Conservation (phyloP, 2,113 vertebrate genomes). For the Picathartes gymnocephalus region DNA sequence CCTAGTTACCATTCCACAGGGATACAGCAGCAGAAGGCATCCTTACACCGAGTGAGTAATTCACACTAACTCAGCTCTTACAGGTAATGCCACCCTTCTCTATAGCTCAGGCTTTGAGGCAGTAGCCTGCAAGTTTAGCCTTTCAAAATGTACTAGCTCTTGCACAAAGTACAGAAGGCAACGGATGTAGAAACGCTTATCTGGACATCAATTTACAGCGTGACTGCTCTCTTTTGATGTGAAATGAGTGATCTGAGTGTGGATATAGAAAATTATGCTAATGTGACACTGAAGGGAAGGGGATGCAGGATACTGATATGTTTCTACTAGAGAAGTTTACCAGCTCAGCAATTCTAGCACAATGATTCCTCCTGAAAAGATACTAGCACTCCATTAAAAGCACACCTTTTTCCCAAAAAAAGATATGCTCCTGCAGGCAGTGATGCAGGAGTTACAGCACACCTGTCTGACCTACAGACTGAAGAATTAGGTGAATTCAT, state of each 20-base stretch:
- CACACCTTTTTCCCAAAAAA: neutral
- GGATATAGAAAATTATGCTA: neutral
- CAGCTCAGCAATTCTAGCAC: neutral
- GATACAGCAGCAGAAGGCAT: neutral
- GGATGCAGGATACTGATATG: fast-evolving
- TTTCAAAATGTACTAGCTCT: neutral
- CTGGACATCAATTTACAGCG: neutral
- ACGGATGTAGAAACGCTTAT: neutral
- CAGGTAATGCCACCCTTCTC: neutral
- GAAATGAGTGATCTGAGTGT: neutral
- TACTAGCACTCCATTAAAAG: neutral
- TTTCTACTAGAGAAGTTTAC: neutral
- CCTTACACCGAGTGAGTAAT: neutral
- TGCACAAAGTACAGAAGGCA: neutral
- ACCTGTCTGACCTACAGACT: neutral
- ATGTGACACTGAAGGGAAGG: neutral
- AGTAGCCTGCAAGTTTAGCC: neutral
- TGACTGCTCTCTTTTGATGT: neutral
- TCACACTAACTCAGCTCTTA: neutral
- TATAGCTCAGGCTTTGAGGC: neutral
- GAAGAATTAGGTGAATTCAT: neutral
- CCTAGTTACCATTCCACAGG: neutral
- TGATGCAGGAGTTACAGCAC: neutral
- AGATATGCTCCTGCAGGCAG: neutral
- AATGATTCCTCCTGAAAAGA: neutral